Conservation (phyloP, 2,113 vertebrate species). For the Elaphurus davidianus region DNA sequence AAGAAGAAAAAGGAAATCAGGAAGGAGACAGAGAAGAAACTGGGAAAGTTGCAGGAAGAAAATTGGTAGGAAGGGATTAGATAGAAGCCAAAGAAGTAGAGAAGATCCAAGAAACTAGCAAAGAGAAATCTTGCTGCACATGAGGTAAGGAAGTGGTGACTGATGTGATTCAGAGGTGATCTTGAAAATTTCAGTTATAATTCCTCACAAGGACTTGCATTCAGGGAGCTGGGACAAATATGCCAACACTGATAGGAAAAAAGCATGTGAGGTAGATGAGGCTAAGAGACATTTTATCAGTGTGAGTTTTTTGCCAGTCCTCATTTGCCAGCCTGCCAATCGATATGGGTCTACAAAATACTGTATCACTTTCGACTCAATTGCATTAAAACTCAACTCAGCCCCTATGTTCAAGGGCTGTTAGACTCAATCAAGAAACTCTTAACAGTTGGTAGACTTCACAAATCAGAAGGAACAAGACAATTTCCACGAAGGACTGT, state of each 20-base stretch:
- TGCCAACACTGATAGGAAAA: neutral
- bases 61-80: neutral
- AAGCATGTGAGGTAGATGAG: neutral
- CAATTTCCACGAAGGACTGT: conserved; percentile 61
- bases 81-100: neutral
- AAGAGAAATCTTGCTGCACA: neutral
- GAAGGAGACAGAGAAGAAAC: neutral
- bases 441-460: conserved; percentile 60
- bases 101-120: neutral
- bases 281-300: neutral
- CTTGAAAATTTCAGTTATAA: neutral
- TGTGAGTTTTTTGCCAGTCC: neutral
- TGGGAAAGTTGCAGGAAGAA: neutral
- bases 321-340: neutral
- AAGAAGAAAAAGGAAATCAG: neutral
- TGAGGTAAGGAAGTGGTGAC: neutral
- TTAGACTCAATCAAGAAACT: conserved; percentile 58
- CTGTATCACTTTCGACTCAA: neutral
- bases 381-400: conserved; percentile 37
- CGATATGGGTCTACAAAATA: neutral
- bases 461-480: conserved; percentile 72
- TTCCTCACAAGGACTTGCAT: neutral
- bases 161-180: neutral
- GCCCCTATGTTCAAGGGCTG: conserved; percentile 38
- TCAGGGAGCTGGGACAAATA: neutral